phyloP scores from a whole-genome alignment of 1,140 invertebrate genomes.

The Myzus persicae region DNA sequence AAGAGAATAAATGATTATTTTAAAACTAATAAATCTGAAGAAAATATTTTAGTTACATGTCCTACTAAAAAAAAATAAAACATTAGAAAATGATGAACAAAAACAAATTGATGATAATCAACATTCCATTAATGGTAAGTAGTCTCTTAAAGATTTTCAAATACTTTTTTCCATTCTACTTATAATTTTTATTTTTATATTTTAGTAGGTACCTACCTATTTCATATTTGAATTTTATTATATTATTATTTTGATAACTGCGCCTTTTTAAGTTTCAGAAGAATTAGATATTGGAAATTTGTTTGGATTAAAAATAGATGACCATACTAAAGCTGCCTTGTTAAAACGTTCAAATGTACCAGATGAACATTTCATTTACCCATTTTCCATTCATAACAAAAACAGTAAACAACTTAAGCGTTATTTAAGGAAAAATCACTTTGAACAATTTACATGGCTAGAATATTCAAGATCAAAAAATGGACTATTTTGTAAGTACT shows the following conservation, averaged over 20 bases:
- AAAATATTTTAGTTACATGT: background rate
- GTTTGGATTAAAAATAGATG: background rate
- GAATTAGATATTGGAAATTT: constrained; percentile 35
- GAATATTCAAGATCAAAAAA: constrained; percentile 4
- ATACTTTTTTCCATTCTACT: constrained; percentile 15
- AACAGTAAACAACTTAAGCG: background rate
- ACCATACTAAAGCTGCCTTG: background rate
- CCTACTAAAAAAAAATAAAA: constrained; percentile 20
- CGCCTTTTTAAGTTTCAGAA: background rate
- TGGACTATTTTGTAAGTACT: background rate
- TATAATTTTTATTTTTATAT: constrained; percentile 12
- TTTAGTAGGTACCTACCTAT: background rate
- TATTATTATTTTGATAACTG: background rate
- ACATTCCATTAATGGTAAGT: too few species aligned
- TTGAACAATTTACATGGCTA: background rate
- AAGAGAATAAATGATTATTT: constrained; percentile 13
- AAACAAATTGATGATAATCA: too few species aligned
- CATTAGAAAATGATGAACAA: constrained; percentile 20
- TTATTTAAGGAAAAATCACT: constrained; percentile 17
- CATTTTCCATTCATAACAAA: background rate
- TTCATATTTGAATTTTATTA: constrained; percentile 5
- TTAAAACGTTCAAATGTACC: constrained; percentile 23
- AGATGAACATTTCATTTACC: constrained; percentile 23
- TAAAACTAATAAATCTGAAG: constrained; percentile 10
- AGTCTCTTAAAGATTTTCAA: background rate